Percentiles rank a stretch among this genome's conserved stretches.
Conservation (phyloP, 2,113 vertebrate species). For the Nanger granti region DNA sequence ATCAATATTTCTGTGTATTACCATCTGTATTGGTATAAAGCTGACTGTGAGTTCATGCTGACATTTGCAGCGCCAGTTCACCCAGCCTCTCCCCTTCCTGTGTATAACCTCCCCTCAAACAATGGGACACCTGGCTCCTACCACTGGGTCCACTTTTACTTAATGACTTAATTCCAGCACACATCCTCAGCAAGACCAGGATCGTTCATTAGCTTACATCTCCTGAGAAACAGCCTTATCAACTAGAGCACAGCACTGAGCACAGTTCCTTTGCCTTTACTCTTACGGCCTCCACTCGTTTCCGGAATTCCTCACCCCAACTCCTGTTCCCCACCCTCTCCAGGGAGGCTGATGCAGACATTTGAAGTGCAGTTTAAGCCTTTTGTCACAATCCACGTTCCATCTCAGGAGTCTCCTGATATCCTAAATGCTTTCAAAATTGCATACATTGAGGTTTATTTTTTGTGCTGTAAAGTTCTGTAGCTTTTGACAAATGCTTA, state of each 20-base stretch:
- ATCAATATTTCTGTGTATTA: neutral
- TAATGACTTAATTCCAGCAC: neutral
- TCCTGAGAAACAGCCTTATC: neutral
- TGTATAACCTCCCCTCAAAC: neutral
- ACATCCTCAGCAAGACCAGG: no score
- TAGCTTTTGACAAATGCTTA: neutral
- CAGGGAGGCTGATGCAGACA: neutral
- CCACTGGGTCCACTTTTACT: neutral
- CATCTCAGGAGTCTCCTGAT: neutral
- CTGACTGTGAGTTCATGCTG: neutral
- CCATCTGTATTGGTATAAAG: neutral
- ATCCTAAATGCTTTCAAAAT: neutral
- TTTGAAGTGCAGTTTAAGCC: neutral
- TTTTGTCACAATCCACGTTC: neutral
- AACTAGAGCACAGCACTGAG: neutral
- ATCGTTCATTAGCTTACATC: neutral
- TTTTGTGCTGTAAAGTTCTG: slow-evolving; percentile 13
- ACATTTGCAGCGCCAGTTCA: neutral
- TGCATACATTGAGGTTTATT: neutral
- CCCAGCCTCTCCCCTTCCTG: neutral
- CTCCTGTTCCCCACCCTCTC: neutral
- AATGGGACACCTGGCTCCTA: neutral
- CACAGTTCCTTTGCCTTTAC: neutral
- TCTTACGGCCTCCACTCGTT: neutral
- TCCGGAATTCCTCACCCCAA: neutral